Percentiles rank a stretch among this genome's conserved stretches.
These are phyloP conservation scores for Papilio polyxenes DNA, from an alignment of 1,140 invertebrate genomes.

Conservation along the genomic window DNA sequence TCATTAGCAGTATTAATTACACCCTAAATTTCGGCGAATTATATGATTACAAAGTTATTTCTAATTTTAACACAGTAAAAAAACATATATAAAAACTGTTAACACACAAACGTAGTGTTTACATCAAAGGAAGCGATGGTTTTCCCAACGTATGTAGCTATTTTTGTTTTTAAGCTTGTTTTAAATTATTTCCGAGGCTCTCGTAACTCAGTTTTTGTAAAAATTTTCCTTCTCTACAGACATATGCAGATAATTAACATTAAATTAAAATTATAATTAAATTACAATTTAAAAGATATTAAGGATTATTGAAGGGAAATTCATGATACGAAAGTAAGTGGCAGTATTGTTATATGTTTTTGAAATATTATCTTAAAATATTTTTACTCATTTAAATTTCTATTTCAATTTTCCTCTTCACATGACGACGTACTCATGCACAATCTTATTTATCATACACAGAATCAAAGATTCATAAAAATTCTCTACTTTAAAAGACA, in stretches of 20 bases:
- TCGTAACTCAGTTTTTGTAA: neutral
- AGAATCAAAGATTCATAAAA: neutral
- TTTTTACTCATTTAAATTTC: too few species aligned
- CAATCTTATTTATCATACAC: neutral
- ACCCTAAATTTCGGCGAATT: slow-evolving; percentile 29
- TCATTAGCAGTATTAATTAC: slow-evolving; percentile 24
- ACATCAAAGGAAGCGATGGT: neutral
- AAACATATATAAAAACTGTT: neutral
- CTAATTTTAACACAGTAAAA: neutral
- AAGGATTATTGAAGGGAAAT: too few species aligned
- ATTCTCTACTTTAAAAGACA: neutral
- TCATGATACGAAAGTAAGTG: too few species aligned
- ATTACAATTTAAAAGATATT: neutral
- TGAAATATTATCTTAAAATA: too few species aligned
- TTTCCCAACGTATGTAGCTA: neutral
- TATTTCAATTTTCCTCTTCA: too few species aligned
- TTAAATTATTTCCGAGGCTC: too few species aligned
- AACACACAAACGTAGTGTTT: neutral
- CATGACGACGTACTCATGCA: too few species aligned
- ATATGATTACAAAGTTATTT: neutral
- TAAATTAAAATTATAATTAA: neutral
- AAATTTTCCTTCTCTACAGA: neutral
- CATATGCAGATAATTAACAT: neutral
- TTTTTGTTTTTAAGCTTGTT: neutral
- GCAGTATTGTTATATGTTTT: too few species aligned